Conservation (phyloP, 2,113 vertebrate genomes). For the Ancistrus triradiatus region DNA sequence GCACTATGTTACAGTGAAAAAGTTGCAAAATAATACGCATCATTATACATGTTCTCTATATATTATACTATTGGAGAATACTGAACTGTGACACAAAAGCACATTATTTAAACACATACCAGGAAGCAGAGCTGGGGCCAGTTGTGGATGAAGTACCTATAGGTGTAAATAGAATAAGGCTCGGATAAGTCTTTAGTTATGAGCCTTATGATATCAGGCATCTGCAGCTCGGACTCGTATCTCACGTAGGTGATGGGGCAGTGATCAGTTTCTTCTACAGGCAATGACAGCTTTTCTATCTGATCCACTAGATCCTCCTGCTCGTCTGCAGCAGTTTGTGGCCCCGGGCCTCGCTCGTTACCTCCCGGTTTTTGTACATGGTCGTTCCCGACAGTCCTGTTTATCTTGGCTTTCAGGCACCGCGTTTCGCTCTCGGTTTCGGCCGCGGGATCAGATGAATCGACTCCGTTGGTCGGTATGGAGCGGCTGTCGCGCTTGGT, state of each 20-base stretch:
- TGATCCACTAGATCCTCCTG: conserved; percentile 65
- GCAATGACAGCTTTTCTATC: conserved; percentile 64
- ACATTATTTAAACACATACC: conserved; percentile 95
- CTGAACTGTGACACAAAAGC: no score
- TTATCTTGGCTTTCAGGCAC: conserved; percentile 45
- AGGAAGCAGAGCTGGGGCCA: conserved; percentile 99
- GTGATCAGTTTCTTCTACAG: conserved; percentile 55
- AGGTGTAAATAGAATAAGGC: conserved; percentile 99
- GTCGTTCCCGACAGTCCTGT: conserved; percentile 65
- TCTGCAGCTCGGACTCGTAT: conserved; percentile 98
- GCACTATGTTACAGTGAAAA: no score
- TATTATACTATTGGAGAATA: no score
- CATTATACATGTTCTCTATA: no score
- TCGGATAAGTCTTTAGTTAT: conserved; percentile 99
- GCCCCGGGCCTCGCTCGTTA: conserved; percentile 29
- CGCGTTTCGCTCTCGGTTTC: conserved; percentile 52
- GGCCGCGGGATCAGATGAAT: conserved; percentile 58
- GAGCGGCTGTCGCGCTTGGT: conserved; percentile 64
- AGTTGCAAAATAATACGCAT: no score
- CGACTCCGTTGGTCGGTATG: conserved; percentile 59
- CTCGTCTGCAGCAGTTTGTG: conserved; percentile 58
- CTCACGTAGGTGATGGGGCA: conserved; percentile 90
- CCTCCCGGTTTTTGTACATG: conserved; percentile 17
- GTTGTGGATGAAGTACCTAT: conserved; percentile 99
- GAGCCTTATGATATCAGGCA: conserved; percentile 99